Evolutionary conservation across 1,140 invertebrate species (phyloP), one percentile per base, ranked within the genome.

Genomic region (Harpegnathos saltator): DNA sequence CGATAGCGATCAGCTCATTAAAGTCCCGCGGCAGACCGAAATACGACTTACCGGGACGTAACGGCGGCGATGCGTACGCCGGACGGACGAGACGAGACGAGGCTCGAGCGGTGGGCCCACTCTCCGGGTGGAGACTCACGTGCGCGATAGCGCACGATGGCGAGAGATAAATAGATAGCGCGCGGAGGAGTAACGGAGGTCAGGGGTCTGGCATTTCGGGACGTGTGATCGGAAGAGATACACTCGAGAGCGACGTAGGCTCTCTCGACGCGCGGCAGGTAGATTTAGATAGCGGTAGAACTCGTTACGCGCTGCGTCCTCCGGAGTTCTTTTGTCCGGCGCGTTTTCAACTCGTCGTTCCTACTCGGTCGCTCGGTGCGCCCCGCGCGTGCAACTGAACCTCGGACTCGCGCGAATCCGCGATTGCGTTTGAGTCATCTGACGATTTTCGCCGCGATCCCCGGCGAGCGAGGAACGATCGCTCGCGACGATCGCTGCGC

Each of bases 1-100:
- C 69, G 93, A 94, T 94, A 93, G 83, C 58, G 86, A 94, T 94
- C 93, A 93, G 92, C 93, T 94, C 92, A 93, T 94, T 94, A 94
- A 90, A 90, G 89, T 90, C 85, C 85, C 74, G 77, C 71, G 73
- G 59, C 29, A 22, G 81, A 81, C 91, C 89, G 87, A 92, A 92
- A 92, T 92, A 89, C 85, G 86, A 84, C 85, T 90, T 90, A 54
- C 63, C 75, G 22, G 62, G 33, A 75, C 82, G 87, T 89, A 90
- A 89, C 89, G 88, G 91, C 22, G 17, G 29, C 24, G 33, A 75
- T 75, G 63, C 26, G 29, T 44, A 59, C 52, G 65, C 68, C 66
- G 69, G 22, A 17, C 50, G 62, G 22, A 78, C 26, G 69, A 59
- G 44, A 61, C 63, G 78, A 66, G 33, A 56, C 50, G 44, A 62